Base-by-base conservation (phyloP, 92 coral and sea anemone species). In the Bergia puertoricense region DNA sequence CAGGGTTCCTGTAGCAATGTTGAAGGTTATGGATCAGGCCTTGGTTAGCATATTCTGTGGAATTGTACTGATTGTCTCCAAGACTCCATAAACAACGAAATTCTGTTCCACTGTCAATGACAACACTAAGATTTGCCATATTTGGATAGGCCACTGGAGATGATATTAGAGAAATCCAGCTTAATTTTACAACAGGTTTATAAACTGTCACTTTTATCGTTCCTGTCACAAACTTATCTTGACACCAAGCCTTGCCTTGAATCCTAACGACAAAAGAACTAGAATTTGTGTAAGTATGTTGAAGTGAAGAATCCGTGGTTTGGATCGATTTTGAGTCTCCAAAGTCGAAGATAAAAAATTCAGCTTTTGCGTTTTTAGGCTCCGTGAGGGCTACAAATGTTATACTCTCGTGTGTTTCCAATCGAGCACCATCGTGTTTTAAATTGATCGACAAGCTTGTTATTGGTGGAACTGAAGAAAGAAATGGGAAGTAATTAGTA, bases 131-230 rank as follows among this genome's bases (percentile, higher is more conserved):
- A 14, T 74, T 74, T 30, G 78, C 78, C 46, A 1, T 39, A 74
- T 38, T 74, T 39, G 78, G 78, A 74, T 39, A 74, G 7, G 40
- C 78, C 46, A 39, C 78, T 74, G 78, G 78, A 23, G 44, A 15
- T 39, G 78, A 30, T 39, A 74, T 14, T 13, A 74, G 7, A 2
- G 78, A 39, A 74, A 74, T 74, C 78, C 45, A 74, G 46, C 22
- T 40, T 74, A 74, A 10, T 74, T 5, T 39, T 74, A 38, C 78
- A 74, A 74, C 78, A 74, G 78, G 78, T 14, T 74, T 74, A 74
- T 38, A 18, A 7, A 74, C 46, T 39, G 44, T 39, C 45, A 74
- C 18, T 74, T 7, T 74, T 42, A 2, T 38, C n/a, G 40, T 14
- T 11, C 78, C n/a, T 2, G 44, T 14, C 22, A 74, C 78, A 74